Evolutionary conservation across 2,113 vertebrate species (phyloP).

Genomic region (Nothoprocta pentlandii): DNA sequence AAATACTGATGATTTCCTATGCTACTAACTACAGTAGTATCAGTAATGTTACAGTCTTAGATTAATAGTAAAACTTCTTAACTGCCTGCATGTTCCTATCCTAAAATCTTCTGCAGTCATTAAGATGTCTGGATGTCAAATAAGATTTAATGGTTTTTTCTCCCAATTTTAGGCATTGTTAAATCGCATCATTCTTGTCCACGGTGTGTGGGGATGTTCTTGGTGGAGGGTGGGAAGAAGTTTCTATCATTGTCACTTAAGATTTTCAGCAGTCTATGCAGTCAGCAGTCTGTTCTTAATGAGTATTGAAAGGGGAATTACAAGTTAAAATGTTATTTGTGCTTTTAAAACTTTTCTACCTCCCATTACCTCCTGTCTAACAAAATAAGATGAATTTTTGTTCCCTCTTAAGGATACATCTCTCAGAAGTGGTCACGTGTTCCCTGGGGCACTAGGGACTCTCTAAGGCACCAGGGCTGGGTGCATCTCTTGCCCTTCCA

Average conservation of each 20-base stretch:
- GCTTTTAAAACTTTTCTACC: neutral
- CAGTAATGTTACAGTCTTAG: neutral
- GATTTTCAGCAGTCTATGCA: neutral
- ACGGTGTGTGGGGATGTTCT: neutral
- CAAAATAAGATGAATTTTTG: neutral
- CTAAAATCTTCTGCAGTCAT: neutral
- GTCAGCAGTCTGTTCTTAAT: fast-evolving
- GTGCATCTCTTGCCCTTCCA: neutral
- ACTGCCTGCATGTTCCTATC: neutral
- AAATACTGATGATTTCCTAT: neutral
- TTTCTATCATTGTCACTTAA: neutral
- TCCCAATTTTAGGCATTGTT: neutral
- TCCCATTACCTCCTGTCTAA: fast-evolving
- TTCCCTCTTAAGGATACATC: neutral
- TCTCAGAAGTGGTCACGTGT: neutral
- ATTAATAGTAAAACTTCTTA: neutral
- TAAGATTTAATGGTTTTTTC: neutral
- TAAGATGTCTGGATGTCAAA: neutral
- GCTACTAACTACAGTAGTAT: neutral
- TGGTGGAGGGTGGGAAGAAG: neutral
- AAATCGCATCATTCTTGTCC: neutral
- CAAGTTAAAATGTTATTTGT: neutral
- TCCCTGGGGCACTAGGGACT: fast-evolving
- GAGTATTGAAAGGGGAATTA: neutral
- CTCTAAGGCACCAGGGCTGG: neutral